Conservation (phyloP, 2,797 vertebrate genomes). For the Miichthys miiuy region DNA sequence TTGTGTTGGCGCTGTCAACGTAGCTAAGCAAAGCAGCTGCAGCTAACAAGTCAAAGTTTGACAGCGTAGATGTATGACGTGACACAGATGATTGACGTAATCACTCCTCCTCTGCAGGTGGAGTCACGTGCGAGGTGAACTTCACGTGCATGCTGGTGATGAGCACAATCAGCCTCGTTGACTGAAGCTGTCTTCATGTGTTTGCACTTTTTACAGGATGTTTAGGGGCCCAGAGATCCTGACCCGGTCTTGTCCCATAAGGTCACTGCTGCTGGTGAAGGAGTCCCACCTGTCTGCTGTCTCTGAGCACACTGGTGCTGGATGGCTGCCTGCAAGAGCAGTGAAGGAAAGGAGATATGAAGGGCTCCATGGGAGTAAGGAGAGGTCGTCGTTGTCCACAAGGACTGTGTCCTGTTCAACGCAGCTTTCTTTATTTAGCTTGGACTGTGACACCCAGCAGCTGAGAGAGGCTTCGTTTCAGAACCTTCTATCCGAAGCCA, state of each 20-base stretch:
- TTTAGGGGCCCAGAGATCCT: slow-evolving; percentile 69
- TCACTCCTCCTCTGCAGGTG: neutral
- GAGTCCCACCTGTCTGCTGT: slow-evolving; percentile 46
- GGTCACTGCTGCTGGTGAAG: slow-evolving; percentile 55
- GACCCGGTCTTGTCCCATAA: slow-evolving; percentile 55
- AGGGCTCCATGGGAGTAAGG: neutral
- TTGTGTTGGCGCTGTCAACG: neutral
- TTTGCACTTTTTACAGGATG: slow-evolving; percentile 77
- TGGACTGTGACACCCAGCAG: slow-evolving; percentile 15
- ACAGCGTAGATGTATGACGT: neutral
- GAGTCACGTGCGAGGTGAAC: neutral
- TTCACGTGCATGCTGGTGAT: neutral
- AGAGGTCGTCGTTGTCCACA: slow-evolving; percentile 11
- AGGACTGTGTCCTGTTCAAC: slow-evolving; percentile 18
- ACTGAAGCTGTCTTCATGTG: neutral
- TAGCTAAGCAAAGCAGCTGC: neutral
- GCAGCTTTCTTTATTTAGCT: slow-evolving; percentile 4
- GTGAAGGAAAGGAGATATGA: slow-evolving; percentile 22
- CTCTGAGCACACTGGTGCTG: slow-evolving; percentile 35
- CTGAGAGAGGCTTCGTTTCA: slow-evolving; percentile 26
- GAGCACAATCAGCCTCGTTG: neutral
- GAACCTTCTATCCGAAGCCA: slow-evolving; percentile 28
- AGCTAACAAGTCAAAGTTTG: slow-evolving; percentile 17
- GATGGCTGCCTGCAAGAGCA: slow-evolving; percentile 14
- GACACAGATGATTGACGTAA: too few relatives aligned